Percentiles rank a stretch among this genome's conserved stretches.
These are phyloP conservation scores for Clarias platycephalus DNA, from an alignment of 2,797 vertebrate species.

Conservation along the genomic window DNA sequence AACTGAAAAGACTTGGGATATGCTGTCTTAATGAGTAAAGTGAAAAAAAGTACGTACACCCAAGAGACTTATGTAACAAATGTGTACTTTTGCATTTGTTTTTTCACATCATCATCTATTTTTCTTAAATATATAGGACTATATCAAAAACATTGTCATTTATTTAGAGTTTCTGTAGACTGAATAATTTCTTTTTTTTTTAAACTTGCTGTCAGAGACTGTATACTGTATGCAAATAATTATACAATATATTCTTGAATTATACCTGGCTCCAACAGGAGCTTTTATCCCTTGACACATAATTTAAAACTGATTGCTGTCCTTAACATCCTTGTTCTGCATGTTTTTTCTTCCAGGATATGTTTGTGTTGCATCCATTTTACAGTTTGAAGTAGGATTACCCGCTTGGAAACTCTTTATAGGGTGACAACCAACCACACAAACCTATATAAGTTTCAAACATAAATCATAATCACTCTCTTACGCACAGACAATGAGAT, in stretches of 20 bases:
- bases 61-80: background rate
- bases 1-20: slow-evolving; percentile 28
- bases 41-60: background rate
- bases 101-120: background rate
- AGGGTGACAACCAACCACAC: background rate
- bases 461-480: background rate
- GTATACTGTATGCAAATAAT: background rate
- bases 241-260: background rate
- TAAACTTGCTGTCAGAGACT: background rate
- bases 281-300: background rate
- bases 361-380: background rate
- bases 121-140: background rate
- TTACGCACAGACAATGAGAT: background rate
- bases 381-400: background rate
- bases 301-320: background rate
- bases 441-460: background rate
- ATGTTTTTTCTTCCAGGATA: background rate
- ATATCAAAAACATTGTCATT: background rate
- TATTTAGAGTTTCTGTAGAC: background rate
- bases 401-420: background rate
- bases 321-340: background rate
- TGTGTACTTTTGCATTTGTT: too few relatives aligned
- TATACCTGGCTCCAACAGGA: background rate
- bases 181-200: too few relatives aligned
- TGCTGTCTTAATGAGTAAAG: background rate